These are phyloP conservation scores for Eulimnadia texana DNA, from an alignment of 1,140 invertebrate genomes.

Conservation along the genomic window DNA sequence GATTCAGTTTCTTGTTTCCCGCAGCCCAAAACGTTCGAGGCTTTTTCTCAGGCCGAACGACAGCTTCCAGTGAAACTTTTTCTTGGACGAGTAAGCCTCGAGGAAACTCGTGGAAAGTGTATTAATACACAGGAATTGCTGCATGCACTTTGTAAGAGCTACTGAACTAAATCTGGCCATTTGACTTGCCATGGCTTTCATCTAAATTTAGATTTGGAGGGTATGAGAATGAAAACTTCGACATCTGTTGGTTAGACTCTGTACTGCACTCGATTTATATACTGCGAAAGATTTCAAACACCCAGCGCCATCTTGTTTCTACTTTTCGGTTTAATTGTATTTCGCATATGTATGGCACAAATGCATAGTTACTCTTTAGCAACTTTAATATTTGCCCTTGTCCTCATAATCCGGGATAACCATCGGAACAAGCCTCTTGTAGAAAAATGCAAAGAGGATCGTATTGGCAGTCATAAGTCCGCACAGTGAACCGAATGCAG, in stretches of 20 bases:
- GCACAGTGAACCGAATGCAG: conserved; percentile 43
- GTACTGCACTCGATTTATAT: too few species aligned
- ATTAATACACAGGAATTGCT: too few species aligned
- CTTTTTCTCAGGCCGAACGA: too few species aligned
- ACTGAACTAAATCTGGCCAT: background rate
- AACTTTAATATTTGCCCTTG: background rate
- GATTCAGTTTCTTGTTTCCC: too few species aligned
- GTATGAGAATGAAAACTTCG: background rate
- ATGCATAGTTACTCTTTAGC: background rate
- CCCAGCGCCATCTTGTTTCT: too few species aligned
- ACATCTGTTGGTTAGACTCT: background rate
- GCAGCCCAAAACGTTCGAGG: too few species aligned
- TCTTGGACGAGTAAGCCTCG: too few species aligned
- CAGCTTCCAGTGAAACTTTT: too few species aligned
- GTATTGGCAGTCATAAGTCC: background rate
- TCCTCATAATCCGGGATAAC: background rate
- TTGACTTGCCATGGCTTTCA: background rate
- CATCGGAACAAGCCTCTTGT: background rate
- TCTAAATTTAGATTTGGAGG: background rate
- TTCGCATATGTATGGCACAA: too few species aligned
- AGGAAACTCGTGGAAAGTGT: too few species aligned
- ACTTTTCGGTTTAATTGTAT: too few species aligned
- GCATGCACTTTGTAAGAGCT: background rate
- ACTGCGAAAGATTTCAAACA: too few species aligned
- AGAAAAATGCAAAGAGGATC: background rate